Conservation (phyloP, 1,140 invertebrate species). For the Heliconius hermathena region DNA sequence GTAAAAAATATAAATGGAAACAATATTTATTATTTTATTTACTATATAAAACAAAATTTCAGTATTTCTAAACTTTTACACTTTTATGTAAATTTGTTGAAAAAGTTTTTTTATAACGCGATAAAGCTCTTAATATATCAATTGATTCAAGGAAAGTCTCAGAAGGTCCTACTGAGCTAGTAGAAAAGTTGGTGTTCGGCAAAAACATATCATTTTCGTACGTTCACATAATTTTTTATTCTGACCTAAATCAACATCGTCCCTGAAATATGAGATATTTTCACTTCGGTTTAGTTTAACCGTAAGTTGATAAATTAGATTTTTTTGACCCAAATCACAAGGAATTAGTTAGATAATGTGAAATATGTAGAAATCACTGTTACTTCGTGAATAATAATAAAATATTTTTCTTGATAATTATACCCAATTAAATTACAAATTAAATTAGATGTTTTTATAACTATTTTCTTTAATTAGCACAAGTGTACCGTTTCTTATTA, state of each 20-base stretch:
- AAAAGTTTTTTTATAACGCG: not conserved
- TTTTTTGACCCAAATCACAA: not conserved
- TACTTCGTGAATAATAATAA: no score
- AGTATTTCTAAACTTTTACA: no score
- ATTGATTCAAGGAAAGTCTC: not conserved
- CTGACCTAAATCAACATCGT: constrained; percentile 3
- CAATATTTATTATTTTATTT: no score
- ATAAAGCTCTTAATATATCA: not conserved
- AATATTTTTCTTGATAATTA: no score
- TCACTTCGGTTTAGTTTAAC: not conserved
- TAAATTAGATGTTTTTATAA: no score
- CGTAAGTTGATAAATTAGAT: not conserved
- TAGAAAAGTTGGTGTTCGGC: not conserved
- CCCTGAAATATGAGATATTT: not conserved
- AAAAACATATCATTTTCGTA: not conserved
- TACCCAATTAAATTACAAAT: no score
- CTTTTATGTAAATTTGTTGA: not conserved
- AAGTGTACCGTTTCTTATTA: no score
- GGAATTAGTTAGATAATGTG: not conserved
- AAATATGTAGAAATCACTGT: no score
- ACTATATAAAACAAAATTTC: no score
- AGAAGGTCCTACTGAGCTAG: not conserved
- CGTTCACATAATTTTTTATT: not conserved
- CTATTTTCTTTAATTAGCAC: no score
- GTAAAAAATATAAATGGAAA: no score